Percentiles rank a stretch among this genome's conserved stretches.
Evolutionary conservation across 2,113 vertebrate genomes (phyloP).

Genomic region (Anhinga anhinga): DNA sequence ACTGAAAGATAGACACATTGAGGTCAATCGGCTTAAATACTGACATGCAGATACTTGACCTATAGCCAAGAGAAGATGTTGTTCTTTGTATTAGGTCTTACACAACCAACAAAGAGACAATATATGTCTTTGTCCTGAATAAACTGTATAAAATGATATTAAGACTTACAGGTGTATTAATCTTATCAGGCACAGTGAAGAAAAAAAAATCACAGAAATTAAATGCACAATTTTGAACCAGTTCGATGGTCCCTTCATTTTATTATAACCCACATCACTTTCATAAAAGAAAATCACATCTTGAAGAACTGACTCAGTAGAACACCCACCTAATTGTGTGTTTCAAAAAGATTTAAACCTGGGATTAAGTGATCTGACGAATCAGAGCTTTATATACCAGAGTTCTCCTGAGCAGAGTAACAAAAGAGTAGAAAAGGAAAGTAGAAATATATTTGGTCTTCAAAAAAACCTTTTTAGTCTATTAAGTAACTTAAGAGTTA

Average conservation of each 20-base stretch:
- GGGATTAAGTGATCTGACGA: neutral
- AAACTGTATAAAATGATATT: neutral
- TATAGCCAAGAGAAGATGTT: neutral
- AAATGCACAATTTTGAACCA: neutral
- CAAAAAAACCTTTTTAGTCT: neutral
- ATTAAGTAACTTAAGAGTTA: neutral
- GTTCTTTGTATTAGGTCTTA: neutral
- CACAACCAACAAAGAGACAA: neutral
- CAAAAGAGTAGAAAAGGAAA: neutral
- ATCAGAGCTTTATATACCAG: neutral
- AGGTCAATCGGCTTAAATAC: neutral
- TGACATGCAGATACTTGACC: neutral
- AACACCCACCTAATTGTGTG: neutral
- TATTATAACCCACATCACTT: neutral
- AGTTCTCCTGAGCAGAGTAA: neutral
- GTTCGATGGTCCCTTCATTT: neutral
- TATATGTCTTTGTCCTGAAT: neutral
- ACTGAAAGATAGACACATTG: neutral
- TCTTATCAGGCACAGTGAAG: neutral
- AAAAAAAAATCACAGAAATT: neutral
- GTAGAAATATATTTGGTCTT: neutral
- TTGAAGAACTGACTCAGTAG: neutral
- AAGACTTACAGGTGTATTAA: neutral
- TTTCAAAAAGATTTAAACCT: constrained; percentile 22
- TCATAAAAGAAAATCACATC: neutral